Base-by-base conservation (phyloP, 2,113 vertebrate genomes). In the Dryoscopus gambensis region DNA sequence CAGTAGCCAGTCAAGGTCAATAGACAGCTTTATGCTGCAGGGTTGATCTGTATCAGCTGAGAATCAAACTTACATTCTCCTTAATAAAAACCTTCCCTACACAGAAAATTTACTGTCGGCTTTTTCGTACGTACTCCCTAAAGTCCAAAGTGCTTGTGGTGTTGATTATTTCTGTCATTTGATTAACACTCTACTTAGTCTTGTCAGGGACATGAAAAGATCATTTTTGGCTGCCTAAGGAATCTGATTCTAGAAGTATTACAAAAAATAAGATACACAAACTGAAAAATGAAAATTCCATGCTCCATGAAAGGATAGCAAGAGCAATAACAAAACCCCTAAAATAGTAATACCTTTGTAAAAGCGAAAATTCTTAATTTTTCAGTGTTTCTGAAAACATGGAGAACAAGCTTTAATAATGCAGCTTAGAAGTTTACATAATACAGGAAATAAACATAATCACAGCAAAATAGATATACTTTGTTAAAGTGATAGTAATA, bases 11-110 rank as follows among this genome's bases (percentile, higher is more conserved):
- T 17, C 50, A 40, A 92, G 44, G 14, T 60, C 56, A 86, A 7
- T 23, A 7, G 23, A 46, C 1, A 42, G 6, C 8, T 81, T 76
- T 40, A 55, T 73, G 22, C 8, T 42, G 9, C 21, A 73, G 14
- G 11, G 10, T 1, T 60, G 33, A 69, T 57, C 10, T 65, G 4
- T 65, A 53, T 49, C 17, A 80, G 24, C 28, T 80, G 42, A 80
- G 18, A 60, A 57, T 65, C 33, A 89, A 21, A 3, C 4, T 11
- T 67, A 13, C 0, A 0, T 44, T 64, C 7, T 18, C 52, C 14
- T 76, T 74, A 31, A 73, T 14, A 37, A 57, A 40, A 70, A 31
- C 1, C 9, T 21, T 77, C 25, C 4, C 9, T 52, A 28, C 5
- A 17, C 2, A 30, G 31, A 74, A 63, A 69, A 40, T 49, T 62